Evolutionary conservation across 2,797 vertebrate genomes (phyloP), one percentile per base, ranked within the genome.

Genomic region (Phataginus tricuspis): DNA sequence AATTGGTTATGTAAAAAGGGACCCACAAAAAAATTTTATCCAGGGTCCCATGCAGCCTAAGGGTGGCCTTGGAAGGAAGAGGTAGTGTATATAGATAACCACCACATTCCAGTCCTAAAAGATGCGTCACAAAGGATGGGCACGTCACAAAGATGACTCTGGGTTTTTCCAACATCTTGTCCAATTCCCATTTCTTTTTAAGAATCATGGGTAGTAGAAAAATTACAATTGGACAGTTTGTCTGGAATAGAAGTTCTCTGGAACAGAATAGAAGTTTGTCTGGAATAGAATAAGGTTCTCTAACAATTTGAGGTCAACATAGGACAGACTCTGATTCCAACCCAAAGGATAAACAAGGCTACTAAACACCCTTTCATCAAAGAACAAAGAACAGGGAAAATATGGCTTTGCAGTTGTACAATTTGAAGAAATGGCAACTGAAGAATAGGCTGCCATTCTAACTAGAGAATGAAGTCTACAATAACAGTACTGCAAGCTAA

Each of bases 51-150:
- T 14, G 37, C 1, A 23, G 8, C 39, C n/a, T 57, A 66, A 10
- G 4, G 6, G 5, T 15, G n/a, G 3, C 16, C 83, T 39, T 53
- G 25, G 25, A 71, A 86, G 27, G 7, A 49, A 93, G 37, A 72
- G 4, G 1, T 4, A 4, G 12, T 13, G 1, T 53, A 11, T 53
- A 11, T 4, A 82, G 8, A 39, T 1, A 7, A 68, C 34, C 1
- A n/a, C 39, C 18, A 34, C 0, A 2, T n/a, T 39, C 85, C 34
- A 45, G 2, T 34, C 64, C 75, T 87, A 59, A 88, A 57, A 72
- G 23, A 14, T 15, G 0, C 9, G 49, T 29, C 66, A 15, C n/a
- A 7, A 11, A 63, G 19, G 3, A 31, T 16, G 4, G 87, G 4
- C 21, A 21, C 16, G 15, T 49, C 42, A 19, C 14, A 29, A 45